These are phyloP conservation scores for Oryzias dopingdopingensis DNA, from an alignment of 2,797 vertebrate species.

Conservation along the genomic window DNA sequence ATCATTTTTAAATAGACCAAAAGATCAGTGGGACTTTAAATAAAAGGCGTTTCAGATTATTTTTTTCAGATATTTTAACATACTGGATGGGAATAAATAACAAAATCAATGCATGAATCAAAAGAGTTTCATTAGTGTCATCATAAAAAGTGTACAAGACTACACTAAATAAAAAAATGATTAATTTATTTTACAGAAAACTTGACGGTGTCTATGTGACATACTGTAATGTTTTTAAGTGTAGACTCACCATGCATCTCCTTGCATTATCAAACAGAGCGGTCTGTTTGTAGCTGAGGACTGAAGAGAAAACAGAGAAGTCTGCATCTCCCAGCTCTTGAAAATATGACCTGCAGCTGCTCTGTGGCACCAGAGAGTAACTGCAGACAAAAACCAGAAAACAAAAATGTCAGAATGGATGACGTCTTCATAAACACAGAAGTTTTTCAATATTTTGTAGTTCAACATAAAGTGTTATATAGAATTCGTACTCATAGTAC, in stretches of 20 bases:
- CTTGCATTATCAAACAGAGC: constrained; percentile 60
- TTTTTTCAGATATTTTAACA: no score
- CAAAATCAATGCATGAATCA: no score
- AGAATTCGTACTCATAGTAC: constrained; percentile 72
- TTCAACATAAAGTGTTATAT: neutral
- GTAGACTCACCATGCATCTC: constrained; percentile 69
- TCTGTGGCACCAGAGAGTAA: constrained; percentile 57
- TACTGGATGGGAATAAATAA: no score
- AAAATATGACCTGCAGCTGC: constrained; percentile 69
- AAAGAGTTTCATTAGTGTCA: no score
- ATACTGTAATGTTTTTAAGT: neutral
- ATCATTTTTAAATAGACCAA: no score
- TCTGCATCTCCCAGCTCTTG: constrained; percentile 61
- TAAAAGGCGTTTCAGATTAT: no score
- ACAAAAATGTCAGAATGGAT: neutral
- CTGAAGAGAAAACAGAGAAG: constrained; percentile 65
- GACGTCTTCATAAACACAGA: neutral
- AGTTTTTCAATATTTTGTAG: neutral
- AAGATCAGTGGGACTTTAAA: no score
- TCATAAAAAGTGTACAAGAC: no score
- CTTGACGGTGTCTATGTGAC: no score
- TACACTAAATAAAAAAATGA: no score
- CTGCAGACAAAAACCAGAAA: constrained; percentile 34
- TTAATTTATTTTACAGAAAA: no score
- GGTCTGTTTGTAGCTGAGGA: constrained; percentile 50